Conservation (phyloP, 2,888 invertebrate species). For the Tetragonisca angustula region DNA sequence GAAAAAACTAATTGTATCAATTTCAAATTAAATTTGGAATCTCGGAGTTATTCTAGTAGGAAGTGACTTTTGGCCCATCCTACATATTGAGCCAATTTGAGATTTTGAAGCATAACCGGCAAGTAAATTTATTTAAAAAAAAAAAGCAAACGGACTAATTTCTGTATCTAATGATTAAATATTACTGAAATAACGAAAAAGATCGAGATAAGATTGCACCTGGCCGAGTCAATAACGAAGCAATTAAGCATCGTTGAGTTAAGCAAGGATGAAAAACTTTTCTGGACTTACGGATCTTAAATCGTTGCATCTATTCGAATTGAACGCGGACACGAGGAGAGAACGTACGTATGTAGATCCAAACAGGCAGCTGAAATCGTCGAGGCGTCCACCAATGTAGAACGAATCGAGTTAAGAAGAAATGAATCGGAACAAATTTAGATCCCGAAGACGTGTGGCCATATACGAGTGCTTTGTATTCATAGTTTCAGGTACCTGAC, state of each 20-base stretch:
- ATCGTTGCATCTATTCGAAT: not conserved
- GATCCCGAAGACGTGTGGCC: slow-evolving; percentile 7
- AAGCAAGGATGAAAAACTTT: not conserved
- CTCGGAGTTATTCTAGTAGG: too few relatives aligned
- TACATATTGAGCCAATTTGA: not conserved
- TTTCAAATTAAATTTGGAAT: too few relatives aligned
- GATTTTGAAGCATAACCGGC: not conserved
- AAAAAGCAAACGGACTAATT: too few relatives aligned
- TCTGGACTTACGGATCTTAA: not conserved
- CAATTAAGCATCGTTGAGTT: not conserved
- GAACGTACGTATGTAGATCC: not conserved
- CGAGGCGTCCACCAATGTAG: not conserved
- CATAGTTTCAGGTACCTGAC: slow-evolving; percentile 13
- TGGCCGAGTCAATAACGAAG: too few relatives aligned
- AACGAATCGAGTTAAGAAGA: slow-evolving; percentile 26
- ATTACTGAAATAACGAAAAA: too few relatives aligned
- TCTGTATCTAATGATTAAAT: too few relatives aligned
- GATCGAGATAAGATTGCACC: not conserved
- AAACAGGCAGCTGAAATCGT: not conserved
- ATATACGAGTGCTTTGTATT: slow-evolving; percentile 7
- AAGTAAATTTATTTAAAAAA: too few relatives aligned
- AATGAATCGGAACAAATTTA: slow-evolving; percentile 32
- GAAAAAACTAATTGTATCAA: too few relatives aligned
- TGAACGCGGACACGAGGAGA: not conserved
- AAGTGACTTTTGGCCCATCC: too few relatives aligned